These are phyloP conservation scores for Charina bottae DNA, from an alignment of 2,113 vertebrate genomes.

Conservation along the genomic window DNA sequence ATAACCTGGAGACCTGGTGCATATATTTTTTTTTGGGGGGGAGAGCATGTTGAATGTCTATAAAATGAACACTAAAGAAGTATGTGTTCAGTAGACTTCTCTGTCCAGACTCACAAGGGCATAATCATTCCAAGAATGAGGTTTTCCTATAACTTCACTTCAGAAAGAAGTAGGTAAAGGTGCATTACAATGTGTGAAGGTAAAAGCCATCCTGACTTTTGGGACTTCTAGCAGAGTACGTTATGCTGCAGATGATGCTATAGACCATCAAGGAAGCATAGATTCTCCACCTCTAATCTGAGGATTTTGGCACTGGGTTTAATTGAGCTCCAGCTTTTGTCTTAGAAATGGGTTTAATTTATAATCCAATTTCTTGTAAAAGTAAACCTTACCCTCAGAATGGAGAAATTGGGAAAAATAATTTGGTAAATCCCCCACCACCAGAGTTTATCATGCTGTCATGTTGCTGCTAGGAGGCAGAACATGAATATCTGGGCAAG, in stretches of 20 bases:
- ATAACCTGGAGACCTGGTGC: not conserved
- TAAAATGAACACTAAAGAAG: not conserved
- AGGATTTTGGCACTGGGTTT: not conserved
- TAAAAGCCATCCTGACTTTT: not conserved
- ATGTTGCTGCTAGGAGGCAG: not conserved
- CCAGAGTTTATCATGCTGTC: not conserved
- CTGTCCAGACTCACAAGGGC: not conserved
- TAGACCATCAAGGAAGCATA: not conserved
- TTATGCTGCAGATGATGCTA: not conserved
- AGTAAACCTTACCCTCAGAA: conserved; percentile 2
- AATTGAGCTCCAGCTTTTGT: not conserved
- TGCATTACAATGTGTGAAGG: not conserved
- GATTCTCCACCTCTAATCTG: not conserved
- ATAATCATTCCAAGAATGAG: not conserved
- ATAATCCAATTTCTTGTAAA: conserved; percentile 25
- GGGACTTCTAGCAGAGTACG: not conserved
- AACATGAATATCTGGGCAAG: not conserved
- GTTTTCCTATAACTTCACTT: not conserved
- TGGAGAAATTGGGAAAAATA: conserved; percentile 22
- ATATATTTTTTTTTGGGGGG: not conserved
- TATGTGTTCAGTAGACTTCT: not conserved
- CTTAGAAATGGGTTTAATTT: rapidly evolving
- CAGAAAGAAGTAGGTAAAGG: not conserved
- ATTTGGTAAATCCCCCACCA: not conserved
- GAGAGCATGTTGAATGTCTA: not conserved